These are phyloP conservation scores for Brotula barbata DNA, from an alignment of 2,797 vertebrate genomes.

Conservation along the genomic window DNA sequence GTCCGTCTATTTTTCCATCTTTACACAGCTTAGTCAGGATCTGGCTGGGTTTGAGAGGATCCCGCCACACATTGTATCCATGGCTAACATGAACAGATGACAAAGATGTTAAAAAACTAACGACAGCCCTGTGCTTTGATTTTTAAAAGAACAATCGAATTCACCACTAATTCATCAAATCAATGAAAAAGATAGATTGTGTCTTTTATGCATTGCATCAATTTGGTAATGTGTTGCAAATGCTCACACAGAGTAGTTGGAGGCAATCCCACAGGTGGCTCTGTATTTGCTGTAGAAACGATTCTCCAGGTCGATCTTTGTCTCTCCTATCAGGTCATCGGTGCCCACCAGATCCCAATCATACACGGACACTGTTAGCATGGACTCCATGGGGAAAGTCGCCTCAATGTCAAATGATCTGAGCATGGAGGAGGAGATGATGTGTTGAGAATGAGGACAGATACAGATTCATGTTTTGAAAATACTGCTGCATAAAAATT, in stretches of 20 bases:
- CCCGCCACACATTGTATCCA: constrained; percentile 95
- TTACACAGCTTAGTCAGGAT: constrained; percentile 93
- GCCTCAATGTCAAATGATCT: constrained; percentile 97
- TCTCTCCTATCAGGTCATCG: constrained; percentile 97
- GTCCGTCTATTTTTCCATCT: constrained; percentile 91
- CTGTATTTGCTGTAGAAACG: constrained; percentile 98
- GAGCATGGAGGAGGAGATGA: neutral
- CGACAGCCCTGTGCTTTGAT: no score
- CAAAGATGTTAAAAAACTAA: neutral
- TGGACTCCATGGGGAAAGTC: constrained; percentile 97
- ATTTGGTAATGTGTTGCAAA: no score
- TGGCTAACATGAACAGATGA: constrained; percentile 77
- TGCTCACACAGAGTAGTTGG: constrained; percentile 87
- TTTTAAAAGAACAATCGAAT: no score
- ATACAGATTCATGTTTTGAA: neutral
- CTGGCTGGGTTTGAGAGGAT: constrained; percentile 93
- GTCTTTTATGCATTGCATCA: no score
- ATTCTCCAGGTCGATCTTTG: constrained; percentile 97
- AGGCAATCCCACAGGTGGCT: constrained; percentile 90
- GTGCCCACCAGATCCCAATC: constrained; percentile 99
- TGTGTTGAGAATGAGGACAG: neutral
- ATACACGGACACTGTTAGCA: constrained; percentile 92
- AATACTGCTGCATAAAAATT: neutral
- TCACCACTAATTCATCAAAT: no score
- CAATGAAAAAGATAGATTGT: no score